These are phyloP conservation scores for Myotis daubentonii DNA, from an alignment of 2,797 vertebrate genomes.

Conservation along the genomic window DNA sequence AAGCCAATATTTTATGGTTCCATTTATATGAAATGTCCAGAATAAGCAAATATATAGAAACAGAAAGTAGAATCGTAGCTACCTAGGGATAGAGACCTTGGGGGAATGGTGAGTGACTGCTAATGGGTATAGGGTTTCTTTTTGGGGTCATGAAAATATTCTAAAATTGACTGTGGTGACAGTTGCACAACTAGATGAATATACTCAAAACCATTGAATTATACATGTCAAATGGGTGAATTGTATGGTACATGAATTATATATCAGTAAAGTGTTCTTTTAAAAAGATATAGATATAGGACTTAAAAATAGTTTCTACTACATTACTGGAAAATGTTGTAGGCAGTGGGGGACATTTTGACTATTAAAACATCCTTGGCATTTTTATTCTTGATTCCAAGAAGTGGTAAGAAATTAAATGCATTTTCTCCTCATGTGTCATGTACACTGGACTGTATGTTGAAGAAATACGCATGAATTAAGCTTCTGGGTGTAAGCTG, in stretches of 20 bases:
- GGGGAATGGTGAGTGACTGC: not conserved
- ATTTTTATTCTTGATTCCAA: conserved; percentile 50
- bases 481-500: not conserved
- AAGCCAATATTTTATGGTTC: not conserved
- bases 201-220: not conserved
- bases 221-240: conserved; percentile 14
- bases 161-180: not conserved
- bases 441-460: not conserved
- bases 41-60: not conserved
- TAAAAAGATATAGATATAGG: not conserved
- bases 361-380: conserved; percentile 55
- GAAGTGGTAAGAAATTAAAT: conserved; percentile 55
- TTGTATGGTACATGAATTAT: not conserved
- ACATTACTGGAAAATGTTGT: conserved; percentile 42
- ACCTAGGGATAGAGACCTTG: not conserved
- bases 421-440: not conserved
- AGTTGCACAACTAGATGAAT: not conserved
- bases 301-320: conserved; percentile 36
- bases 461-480: conserved; percentile 28
- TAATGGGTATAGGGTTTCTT: not conserved
- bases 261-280: conserved; percentile 19
- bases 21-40: not conserved
- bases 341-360: not conserved
- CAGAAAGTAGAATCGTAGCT: not conserved
- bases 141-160: not conserved